phyloP scores from a whole-genome alignment of 2,113 vertebrate genomes.

The Prinia subflava region DNA sequence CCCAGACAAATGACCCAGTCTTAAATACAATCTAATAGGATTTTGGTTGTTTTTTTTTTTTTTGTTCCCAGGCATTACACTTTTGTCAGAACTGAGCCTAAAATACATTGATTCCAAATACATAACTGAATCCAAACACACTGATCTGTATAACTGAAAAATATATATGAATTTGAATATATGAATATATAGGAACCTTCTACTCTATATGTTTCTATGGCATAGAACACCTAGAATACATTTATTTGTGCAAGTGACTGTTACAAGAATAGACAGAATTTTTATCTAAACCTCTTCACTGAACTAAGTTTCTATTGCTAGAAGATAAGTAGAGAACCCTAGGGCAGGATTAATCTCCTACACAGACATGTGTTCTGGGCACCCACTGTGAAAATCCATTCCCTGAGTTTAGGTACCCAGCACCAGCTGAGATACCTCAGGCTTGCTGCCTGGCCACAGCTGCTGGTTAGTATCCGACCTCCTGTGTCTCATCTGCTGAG shows the following conservation, averaged over 20 bases:
- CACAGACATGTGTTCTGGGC: too few relatives aligned
- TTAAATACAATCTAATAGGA: not conserved
- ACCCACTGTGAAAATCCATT: not conserved
- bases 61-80: not conserved
- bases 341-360: not conserved
- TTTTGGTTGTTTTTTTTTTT: not conserved
- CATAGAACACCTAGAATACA: not conserved
- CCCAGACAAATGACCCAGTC: not conserved
- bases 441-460: accelerated
- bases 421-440: not conserved
- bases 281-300: not conserved
- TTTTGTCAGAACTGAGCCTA: not conserved
- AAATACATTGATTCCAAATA: not conserved
- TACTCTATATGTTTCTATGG: not conserved
- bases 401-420: not conserved
- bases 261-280: not conserved
- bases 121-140: not conserved
- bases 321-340: not conserved
- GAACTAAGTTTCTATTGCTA: not conserved
- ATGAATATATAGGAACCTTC: not conserved
- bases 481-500: not conserved
- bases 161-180: not conserved
- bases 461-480: not conserved
- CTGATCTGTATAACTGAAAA: not conserved
- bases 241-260: not conserved